These are phyloP conservation scores for Dione juno DNA, from an alignment of 2,888 invertebrate genomes.

Conservation along the genomic window DNA sequence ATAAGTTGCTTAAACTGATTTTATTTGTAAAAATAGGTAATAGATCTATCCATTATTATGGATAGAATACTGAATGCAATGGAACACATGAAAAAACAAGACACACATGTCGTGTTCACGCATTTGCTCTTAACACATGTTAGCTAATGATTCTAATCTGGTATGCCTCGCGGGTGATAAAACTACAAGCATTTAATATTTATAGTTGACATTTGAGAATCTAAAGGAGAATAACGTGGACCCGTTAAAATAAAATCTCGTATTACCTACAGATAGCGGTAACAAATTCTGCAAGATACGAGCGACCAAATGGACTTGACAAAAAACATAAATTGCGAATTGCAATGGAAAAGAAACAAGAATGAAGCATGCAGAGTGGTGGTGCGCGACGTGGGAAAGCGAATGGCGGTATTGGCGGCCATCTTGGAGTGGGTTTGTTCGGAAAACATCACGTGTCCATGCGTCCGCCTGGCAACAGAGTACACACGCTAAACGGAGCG, in stretches of 20 bases:
- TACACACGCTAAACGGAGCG: constrained; percentile 74
- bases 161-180: constrained; percentile 61
- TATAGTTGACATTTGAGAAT: constrained; percentile 45
- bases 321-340: constrained; percentile 67
- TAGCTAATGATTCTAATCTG: constrained; percentile 58
- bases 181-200: constrained; percentile 42
- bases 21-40: neutral
- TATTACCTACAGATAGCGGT: constrained; percentile 38
- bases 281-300: constrained; percentile 44
- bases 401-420: constrained; percentile 76
- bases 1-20: neutral
- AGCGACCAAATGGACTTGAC: constrained; percentile 51
- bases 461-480: constrained; percentile 79
- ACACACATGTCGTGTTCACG: constrained; percentile 62
- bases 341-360: constrained; percentile 70
- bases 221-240: neutral
- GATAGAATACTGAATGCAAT: neutral
- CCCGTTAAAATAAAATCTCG: constrained; percentile 39
- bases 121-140: constrained; percentile 66
- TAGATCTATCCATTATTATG: constrained; percentile 3
- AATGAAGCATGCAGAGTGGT: constrained; percentile 69
- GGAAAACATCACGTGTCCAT: constrained; percentile 75
- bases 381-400: constrained; percentile 80
- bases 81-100: constrained; percentile 47
- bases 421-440: constrained; percentile 74